Conservation (phyloP, 2,113 vertebrate genomes). For the Gulo gulo region DNA sequence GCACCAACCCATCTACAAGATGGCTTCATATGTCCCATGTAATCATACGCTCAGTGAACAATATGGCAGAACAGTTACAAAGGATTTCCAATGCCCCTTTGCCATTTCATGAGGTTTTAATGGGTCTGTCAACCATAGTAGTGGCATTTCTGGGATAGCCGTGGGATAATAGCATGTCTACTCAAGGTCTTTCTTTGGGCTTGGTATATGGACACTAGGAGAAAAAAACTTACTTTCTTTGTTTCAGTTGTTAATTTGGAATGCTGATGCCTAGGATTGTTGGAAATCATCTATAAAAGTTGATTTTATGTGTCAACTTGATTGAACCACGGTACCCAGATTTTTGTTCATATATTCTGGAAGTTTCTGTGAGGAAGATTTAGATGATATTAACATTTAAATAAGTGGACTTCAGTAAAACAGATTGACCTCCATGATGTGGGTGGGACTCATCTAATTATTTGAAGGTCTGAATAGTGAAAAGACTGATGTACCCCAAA, state of each 20-base stretch:
- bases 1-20: background rate
- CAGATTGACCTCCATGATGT: background rate
- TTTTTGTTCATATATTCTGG: background rate
- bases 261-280: background rate
- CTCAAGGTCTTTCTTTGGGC: background rate
- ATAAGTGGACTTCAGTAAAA: background rate
- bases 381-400: background rate
- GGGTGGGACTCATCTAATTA: background rate
- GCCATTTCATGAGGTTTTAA: background rate
- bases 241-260: background rate
- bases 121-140: background rate
- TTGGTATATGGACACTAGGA: background rate
- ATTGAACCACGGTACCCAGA: background rate
- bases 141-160: background rate
- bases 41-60: background rate
- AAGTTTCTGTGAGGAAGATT: background rate
- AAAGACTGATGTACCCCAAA: background rate
- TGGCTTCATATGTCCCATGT: background rate
- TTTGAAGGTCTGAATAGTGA: background rate
- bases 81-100: background rate
- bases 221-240: background rate
- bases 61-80: background rate
- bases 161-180: background rate
- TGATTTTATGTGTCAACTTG: background rate
- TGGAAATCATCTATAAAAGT: background rate